Evolutionary conservation across 2,113 vertebrate species (phyloP).

Genomic region (Mormoops blainvillei): DNA sequence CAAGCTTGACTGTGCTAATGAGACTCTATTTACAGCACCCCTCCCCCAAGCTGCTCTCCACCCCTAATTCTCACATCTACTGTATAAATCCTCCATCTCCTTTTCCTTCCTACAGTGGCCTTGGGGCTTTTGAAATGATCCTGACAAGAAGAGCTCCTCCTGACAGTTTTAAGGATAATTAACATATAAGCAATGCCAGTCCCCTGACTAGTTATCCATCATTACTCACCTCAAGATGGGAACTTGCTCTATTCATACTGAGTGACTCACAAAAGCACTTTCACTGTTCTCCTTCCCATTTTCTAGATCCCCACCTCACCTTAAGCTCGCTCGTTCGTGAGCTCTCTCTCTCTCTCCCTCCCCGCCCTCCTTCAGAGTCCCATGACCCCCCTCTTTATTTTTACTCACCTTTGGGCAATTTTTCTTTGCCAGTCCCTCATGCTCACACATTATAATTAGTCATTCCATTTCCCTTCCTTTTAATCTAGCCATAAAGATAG

Average conservation of each 20-base stretch:
- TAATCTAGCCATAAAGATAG: background rate
- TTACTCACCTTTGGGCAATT: background rate
- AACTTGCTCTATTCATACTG: background rate
- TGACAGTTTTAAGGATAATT: constrained; percentile 75
- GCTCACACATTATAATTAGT: background rate
- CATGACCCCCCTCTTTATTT: background rate
- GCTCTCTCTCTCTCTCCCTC: background rate
- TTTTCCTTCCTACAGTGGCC: constrained; percentile 59
- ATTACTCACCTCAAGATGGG: background rate
- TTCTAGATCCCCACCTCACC: background rate
- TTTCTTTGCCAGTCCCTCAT: background rate
- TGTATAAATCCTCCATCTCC: constrained; percentile 31
- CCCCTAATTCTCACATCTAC: background rate
- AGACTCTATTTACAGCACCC: constrained; percentile 75
- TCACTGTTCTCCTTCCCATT: background rate
- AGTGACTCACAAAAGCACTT: background rate
- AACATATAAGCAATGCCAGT: constrained; percentile 73
- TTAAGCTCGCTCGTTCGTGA: background rate
- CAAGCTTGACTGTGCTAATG: constrained; percentile 76
- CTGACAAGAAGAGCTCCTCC: constrained; percentile 66
- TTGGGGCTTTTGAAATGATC: constrained; percentile 77
- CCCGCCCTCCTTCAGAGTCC: background rate
- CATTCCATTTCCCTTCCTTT: background rate
- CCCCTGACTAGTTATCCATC: constrained; percentile 68
- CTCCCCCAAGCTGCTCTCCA: constrained; percentile 48